These are phyloP conservation scores for Pseudachorutes palmiensis DNA, from an alignment of 1,140 invertebrate genomes.

Conservation along the genomic window DNA sequence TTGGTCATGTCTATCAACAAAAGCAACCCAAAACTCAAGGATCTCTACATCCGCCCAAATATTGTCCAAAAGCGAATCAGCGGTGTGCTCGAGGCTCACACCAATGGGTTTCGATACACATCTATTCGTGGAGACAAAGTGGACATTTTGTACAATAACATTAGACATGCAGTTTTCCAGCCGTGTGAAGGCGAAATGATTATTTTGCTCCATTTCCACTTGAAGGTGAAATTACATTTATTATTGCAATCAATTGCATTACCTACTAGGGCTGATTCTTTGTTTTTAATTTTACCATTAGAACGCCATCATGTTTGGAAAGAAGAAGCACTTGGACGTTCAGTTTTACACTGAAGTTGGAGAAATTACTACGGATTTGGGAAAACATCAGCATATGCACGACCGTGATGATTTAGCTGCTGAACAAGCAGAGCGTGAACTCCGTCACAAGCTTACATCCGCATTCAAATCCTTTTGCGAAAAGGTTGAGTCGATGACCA, in stretches of 20 bases:
- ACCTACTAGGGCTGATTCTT: neutral
- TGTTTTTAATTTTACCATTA: constrained; percentile 40
- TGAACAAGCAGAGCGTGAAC: constrained; percentile 94
- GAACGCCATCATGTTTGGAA: constrained; percentile 98
- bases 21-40: constrained; percentile 96
- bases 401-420: constrained; percentile 97
- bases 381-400: constrained; percentile 99
- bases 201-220: constrained; percentile 95
- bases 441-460: constrained; percentile 90
- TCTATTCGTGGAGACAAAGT: constrained; percentile 98
- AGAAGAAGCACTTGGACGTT: constrained; percentile 98
- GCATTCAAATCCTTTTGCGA: constrained; percentile 98
- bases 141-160: constrained; percentile 98
- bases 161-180: constrained; percentile 99
- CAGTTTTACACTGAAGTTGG: constrained; percentile 99
- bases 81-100: constrained; percentile 63
- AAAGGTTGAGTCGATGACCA: constrained; percentile 92
- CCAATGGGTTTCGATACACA: constrained; percentile 96
- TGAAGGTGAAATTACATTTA: constrained; percentile 77
- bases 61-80: constrained; percentile 97
- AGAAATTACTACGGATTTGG: constrained; percentile 97
- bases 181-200: constrained; percentile 99
- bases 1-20: constrained; percentile 91
- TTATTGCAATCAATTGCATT: too few species aligned
- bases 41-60: constrained; percentile 96